Percentiles rank a stretch among this genome's conserved stretches.
These are phyloP conservation scores for Incurvaria masculella DNA, from an alignment of 2,888 invertebrate genomes.

Conservation along the genomic window DNA sequence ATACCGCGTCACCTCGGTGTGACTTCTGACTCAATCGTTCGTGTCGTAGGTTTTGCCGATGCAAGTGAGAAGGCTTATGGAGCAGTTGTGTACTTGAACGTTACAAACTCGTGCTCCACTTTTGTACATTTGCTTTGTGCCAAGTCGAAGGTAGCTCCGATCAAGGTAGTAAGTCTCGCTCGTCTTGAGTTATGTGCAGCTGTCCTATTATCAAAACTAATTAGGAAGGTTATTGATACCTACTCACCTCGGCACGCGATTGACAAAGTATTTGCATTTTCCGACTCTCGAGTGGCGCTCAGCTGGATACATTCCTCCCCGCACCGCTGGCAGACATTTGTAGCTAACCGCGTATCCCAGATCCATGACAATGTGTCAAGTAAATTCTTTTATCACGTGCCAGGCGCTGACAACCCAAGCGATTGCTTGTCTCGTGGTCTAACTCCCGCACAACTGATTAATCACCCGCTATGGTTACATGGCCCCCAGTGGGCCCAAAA, in stretches of 20 bases:
- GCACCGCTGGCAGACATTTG: slow-evolving; percentile 11
- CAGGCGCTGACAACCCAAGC: too few relatives aligned
- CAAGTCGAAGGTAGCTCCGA: slow-evolving; percentile 4
- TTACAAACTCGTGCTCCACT: neutral
- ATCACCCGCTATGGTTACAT: too few relatives aligned
- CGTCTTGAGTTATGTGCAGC: slow-evolving; percentile 9
- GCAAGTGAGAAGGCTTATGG: slow-evolving; percentile 3
- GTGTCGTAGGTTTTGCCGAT: slow-evolving; percentile 1
- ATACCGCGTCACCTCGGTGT: slow-evolving; percentile 3
- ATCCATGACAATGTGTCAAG: slow-evolving; percentile 4
- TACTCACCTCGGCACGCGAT: slow-evolving; percentile 6
- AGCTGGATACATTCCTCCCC: slow-evolving; percentile 12
- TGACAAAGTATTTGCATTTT: slow-evolving; percentile 8
- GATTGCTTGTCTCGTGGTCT: too few relatives aligned
- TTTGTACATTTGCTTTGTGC: neutral
- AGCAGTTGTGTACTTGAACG: slow-evolving; percentile 3
- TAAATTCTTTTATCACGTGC: slow-evolving; percentile 8
- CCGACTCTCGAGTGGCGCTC: slow-evolving; percentile 12
- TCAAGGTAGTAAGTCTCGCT: slow-evolving; percentile 6
- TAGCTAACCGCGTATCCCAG: slow-evolving; percentile 9
- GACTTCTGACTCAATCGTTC: neutral
- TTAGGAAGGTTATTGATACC: neutral
- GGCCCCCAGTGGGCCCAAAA: too few relatives aligned
- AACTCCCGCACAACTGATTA: too few relatives aligned
- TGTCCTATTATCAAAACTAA: slow-evolving; percentile 4